Evolutionary conservation across 2,797 vertebrate genomes (phyloP).

Genomic region (Todus mexicanus): DNA sequence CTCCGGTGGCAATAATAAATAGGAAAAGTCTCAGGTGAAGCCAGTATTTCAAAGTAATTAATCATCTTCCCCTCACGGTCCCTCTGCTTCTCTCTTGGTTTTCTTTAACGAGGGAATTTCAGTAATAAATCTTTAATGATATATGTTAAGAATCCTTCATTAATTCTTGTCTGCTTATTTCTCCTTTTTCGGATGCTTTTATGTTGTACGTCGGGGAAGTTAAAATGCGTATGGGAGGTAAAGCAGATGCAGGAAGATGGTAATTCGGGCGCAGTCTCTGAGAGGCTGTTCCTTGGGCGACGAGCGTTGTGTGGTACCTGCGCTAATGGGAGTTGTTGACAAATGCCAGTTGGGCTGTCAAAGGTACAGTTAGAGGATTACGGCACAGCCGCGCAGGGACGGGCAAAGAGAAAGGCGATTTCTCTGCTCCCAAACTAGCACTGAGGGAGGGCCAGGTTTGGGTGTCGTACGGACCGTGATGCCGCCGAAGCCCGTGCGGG

Average conservation of each 20-base stretch:
- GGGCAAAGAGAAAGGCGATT: neutral
- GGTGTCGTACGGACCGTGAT: neutral
- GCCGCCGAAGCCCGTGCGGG: neutral
- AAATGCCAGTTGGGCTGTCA: constrained; percentile 33
- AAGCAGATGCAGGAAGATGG: neutral
- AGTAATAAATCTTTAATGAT: constrained; percentile 98
- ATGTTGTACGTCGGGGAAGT: neutral
- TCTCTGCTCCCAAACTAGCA: neutral
- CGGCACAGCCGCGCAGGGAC: rapidly evolving
- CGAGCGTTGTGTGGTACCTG: neutral
- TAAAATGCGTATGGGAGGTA: neutral
- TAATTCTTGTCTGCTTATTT: constrained; percentile 87
- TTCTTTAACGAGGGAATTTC: constrained; percentile 92
- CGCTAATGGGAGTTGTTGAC: constrained; percentile 38
- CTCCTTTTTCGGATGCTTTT: constrained; percentile 62
- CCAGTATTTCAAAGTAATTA: constrained; percentile 97
- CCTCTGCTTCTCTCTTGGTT: constrained; percentile 78
- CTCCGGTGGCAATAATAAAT: constrained; percentile 96
- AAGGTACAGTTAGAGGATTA: neutral
- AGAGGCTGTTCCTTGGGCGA: neutral
- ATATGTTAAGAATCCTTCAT: constrained; percentile 93
- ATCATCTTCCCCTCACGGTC: constrained; percentile 80
- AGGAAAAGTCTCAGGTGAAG: constrained; percentile 95
- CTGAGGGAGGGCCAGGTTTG: neutral
- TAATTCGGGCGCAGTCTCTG: neutral